These are phyloP conservation scores for Panagrolaimus sp. DNA, from an alignment of 1,140 invertebrate genomes.

Conservation along the genomic window DNA sequence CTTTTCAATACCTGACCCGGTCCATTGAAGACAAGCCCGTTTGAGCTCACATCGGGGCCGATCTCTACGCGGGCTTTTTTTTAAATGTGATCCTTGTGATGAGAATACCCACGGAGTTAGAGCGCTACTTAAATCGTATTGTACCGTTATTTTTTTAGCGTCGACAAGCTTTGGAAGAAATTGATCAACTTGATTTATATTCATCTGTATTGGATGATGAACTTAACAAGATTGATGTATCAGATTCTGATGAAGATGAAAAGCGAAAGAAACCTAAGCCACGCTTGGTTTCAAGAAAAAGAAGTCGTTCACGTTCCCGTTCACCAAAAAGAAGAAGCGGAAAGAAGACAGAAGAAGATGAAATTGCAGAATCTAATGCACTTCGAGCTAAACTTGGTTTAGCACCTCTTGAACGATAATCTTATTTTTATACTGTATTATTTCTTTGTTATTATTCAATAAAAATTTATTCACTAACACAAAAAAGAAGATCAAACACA, in stretches of 20 bases:
- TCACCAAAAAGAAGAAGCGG: not conserved
- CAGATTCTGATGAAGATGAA: slow-evolving; percentile 46
- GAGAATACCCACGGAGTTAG: no score
- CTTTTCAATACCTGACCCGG: no score
- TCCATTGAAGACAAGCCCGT: no score
- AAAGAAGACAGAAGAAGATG: slow-evolving; percentile 49
- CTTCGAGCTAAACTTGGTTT: slow-evolving; percentile 63
- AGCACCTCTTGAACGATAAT: slow-evolving; percentile 59
- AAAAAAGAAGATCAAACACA: no score
- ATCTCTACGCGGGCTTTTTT: no score
- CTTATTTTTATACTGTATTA: not conserved
- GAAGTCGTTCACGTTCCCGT: slow-evolving; percentile 31
- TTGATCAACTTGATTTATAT: slow-evolving; percentile 46
- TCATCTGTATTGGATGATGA: slow-evolving; percentile 49
- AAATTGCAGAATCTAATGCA: slow-evolving; percentile 64
- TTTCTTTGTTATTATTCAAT: no score
- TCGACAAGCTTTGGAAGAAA: slow-evolving; percentile 54
- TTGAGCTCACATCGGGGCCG: no score
- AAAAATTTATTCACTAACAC: no score
- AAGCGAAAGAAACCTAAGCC: slow-evolving; percentile 59
- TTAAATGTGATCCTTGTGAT: no score
- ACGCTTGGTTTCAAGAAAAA: slow-evolving; percentile 31
- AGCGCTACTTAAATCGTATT: not conserved
- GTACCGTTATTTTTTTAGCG: slow-evolving; percentile 38
- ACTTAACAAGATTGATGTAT: slow-evolving; percentile 41